These are phyloP conservation scores for Mayetiola destructor DNA, from an alignment of 2,888 invertebrate species.

Conservation along the genomic window DNA sequence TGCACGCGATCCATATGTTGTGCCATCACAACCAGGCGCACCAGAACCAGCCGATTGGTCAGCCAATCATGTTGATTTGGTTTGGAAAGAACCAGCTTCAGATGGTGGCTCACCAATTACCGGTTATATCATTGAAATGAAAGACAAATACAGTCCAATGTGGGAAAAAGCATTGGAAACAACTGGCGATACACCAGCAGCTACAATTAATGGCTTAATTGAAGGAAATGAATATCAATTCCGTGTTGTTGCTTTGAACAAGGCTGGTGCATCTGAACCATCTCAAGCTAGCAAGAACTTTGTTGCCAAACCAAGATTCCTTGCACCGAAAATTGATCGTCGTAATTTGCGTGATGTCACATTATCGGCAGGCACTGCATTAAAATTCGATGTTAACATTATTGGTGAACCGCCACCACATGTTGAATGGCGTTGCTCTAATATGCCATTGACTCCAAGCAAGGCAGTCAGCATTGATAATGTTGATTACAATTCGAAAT, in stretches of 20 bases:
- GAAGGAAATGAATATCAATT: constrained; percentile 97
- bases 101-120: constrained; percentile 92
- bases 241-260: constrained; percentile 88
- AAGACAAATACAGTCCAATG: constrained; percentile 77
- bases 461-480: constrained; percentile 70
- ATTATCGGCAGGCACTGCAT: constrained; percentile 78
- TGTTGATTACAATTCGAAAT: constrained; percentile 75
- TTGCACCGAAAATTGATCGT: constrained; percentile 92
- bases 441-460: constrained; percentile 51
- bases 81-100: constrained; percentile 76
- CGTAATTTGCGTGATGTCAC: constrained; percentile 80
- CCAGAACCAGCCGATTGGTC: constrained; percentile 88
- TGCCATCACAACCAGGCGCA: constrained; percentile 74
- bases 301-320: constrained; percentile 69
- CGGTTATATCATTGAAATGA: constrained; percentile 85
- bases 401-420: constrained; percentile 92
- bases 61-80: constrained; percentile 77
- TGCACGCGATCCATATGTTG: constrained; percentile 90
- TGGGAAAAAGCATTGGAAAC: constrained; percentile 89
- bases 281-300: constrained; percentile 78
- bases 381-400: constrained; percentile 86
- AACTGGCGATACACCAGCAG: constrained; percentile 54
- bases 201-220: constrained; percentile 74
- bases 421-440: constrained; percentile 82
- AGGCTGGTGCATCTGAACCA: constrained; percentile 86